Conservation (phyloP, 1,140 invertebrate species). For the Luehdorfia chinensis region DNA sequence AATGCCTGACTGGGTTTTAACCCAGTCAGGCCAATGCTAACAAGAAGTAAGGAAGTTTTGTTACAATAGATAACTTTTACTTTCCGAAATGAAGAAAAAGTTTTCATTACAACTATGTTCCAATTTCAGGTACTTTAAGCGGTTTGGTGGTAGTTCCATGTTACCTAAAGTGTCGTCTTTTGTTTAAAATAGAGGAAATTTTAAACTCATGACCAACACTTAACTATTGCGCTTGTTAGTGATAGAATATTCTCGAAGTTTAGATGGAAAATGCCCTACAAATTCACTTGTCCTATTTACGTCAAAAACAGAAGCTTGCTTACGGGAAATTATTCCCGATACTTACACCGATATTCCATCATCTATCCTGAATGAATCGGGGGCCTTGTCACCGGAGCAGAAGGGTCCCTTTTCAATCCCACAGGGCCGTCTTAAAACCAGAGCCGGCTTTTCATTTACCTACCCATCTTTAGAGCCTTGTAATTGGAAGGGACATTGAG, state of each 20-base stretch:
- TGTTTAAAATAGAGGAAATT: conserved; percentile 17
- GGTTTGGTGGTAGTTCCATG: not conserved
- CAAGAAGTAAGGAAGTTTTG: not conserved
- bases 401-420: conserved; percentile 35
- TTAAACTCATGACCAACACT: conserved; percentile 21
- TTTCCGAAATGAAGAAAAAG: conserved; percentile 1
- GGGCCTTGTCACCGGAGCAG: conserved; percentile 29
- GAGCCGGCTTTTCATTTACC: conserved; percentile 39
- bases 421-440: conserved; percentile 42
- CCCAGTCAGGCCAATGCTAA: not conserved
- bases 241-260: conserved; percentile 14
- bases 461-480: conserved; percentile 32
- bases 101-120: not conserved
- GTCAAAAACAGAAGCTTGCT: conserved; percentile 32
- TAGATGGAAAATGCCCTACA: conserved; percentile 23
- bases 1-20: too few relatives aligned
- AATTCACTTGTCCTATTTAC: conserved; percentile 35
- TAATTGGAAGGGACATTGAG: conserved; percentile 44
- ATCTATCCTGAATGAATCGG: conserved; percentile 31
- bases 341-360: conserved; percentile 44
- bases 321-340: conserved; percentile 35
- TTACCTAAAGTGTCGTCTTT: conserved; percentile 15
- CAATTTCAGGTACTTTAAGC: not conserved
- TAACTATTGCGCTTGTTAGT: conserved; percentile 13
- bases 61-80: not conserved